These are phyloP conservation scores for Tauraco hartlaubi DNA, from an alignment of 2,797 vertebrate species.

Conservation along the genomic window DNA sequence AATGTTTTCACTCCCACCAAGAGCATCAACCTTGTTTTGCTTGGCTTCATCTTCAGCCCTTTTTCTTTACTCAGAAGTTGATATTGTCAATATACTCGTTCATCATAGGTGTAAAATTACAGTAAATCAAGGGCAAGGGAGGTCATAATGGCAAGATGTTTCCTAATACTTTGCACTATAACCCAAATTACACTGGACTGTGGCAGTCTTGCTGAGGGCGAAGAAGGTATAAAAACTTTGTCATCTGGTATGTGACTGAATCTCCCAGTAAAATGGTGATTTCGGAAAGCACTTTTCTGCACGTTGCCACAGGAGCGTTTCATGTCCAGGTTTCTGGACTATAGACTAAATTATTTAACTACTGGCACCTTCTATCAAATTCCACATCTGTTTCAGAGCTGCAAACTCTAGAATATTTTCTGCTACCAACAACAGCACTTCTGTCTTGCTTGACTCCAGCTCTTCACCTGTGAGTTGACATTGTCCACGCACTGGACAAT, in stretches of 20 bases:
- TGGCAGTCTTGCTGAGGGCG: not conserved
- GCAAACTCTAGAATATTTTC: not conserved
- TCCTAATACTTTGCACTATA: not conserved
- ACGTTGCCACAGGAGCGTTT: not conserved
- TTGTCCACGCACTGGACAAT: not conserved
- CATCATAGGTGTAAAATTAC: not conserved
- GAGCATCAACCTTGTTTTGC: not conserved
- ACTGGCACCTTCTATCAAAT: not conserved
- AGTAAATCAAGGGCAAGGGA: not conserved
- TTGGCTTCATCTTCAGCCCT: not conserved
- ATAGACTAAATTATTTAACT: not conserved
- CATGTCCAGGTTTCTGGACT: not conserved
- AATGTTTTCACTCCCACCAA: not conserved
- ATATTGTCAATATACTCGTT: not conserved
- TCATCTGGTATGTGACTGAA: not conserved
- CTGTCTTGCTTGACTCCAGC: not conserved
- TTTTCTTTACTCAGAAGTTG: not conserved
- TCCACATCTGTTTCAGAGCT: not conserved
- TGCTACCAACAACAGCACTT: not conserved
- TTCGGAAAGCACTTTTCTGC: not conserved
- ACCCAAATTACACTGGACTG: not conserved
- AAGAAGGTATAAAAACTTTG: not conserved
- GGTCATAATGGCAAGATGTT: not conserved
- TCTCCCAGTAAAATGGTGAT: not conserved
- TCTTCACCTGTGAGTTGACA: not conserved